These are phyloP conservation scores for Drosophila grimshawi DNA, from an alignment of 1,140 invertebrate genomes.

Conservation along the genomic window DNA sequence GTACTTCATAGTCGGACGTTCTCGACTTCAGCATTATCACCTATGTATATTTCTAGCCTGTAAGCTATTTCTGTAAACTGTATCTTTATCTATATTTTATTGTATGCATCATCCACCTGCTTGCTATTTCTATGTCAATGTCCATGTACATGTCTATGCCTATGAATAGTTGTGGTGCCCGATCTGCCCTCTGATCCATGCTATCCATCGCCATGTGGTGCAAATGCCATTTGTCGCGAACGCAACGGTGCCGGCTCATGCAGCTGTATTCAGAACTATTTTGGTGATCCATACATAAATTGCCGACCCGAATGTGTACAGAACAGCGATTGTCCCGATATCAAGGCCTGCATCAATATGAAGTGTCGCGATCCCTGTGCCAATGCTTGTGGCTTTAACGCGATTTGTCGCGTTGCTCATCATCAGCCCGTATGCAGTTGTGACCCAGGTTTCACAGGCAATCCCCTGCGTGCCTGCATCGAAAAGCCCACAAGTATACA, in stretches of 20 bases:
- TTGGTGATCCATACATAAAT: conserved; percentile 92
- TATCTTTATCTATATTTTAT: conserved; percentile 47
- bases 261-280: conserved; percentile 91
- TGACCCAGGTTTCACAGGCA: conserved; percentile 90
- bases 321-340: conserved; percentile 90
- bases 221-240: conserved; percentile 92
- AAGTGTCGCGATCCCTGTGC: conserved; percentile 93
- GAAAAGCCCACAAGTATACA: conserved; percentile 87
- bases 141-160: conserved; percentile 37
- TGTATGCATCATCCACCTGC: conserved; percentile 52
- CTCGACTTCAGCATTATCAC: not conserved
- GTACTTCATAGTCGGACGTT: not conserved
- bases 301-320: conserved; percentile 93
- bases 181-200: conserved; percentile 87
- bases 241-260: conserved; percentile 91
- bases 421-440: conserved; percentile 93
- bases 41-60: conserved; percentile 34
- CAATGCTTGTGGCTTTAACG: conserved; percentile 92
- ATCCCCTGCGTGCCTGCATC: conserved; percentile 90
- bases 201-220: conserved; percentile 92
- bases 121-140: conserved; percentile 67
- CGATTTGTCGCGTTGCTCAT: conserved; percentile 92
- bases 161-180: conserved; percentile 73
- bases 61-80: conserved; percentile 42
- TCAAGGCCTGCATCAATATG: conserved; percentile 91